Evolutionary conservation across 2,113 vertebrate species (phyloP), one percentile per base, ranked within the genome.

Genomic region (Neotoma lepida): DNA sequence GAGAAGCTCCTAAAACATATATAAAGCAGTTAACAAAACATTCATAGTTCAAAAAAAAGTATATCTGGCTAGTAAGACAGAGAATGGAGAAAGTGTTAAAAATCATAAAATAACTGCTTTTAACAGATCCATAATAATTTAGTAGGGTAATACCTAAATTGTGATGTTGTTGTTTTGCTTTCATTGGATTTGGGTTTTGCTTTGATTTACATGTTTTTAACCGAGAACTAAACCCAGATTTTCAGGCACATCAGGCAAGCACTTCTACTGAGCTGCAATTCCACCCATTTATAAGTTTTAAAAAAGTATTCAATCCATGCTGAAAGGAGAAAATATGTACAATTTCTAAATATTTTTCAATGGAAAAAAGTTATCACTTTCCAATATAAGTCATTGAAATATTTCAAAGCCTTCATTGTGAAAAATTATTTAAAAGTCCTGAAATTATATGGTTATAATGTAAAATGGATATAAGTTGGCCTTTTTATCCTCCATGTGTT

Each of bases 321-420:
- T 81, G 4, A n/a, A 77, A 78, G 17, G 84, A 80, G 39, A 97
- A 85, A 93, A 82, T 63, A 1, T 41, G 61, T 30, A 12, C n/a
- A 8, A 49, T 80, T 89, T 41, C 86, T 13, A 74, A 84, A 20
- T 88, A 49, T 44, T 71, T 92, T 96, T 70, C 20, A 71, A 8
- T 61, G 4, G 70, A 14, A 78, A 77, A 56, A 88, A 66, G 4
- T 41, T 68, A 58, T 35, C 18, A 74, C 26, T 92, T 92, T 86
- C 90, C 44, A 88, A 76, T 70, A 74, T 26, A 91, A 64, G 4
- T 49, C 7, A 51, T 4, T 82, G 63, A 68, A 78, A 58, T 89
- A 7, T 85, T 87, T 94, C n/a, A 80, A 93, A 91, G 64, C 0
- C 4, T 64, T 94, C 28, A 64, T 0, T 86, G 22, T 81, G 20